phyloP scores from a whole-genome alignment of 92 coral and sea anemone species.

The Galaxea fascicularis region DNA sequence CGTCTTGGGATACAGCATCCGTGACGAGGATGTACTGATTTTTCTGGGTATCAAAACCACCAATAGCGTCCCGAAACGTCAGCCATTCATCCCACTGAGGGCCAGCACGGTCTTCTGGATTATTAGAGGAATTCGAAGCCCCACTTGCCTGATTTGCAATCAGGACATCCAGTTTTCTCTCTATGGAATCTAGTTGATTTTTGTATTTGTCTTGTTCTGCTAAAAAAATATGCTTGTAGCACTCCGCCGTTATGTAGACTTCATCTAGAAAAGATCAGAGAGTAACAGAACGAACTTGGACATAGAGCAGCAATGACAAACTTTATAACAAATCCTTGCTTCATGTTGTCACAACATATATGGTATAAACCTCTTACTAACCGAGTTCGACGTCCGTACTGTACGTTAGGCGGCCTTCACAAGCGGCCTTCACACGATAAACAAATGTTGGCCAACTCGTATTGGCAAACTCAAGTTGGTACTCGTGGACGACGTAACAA shows the following conservation, averaged over 20 bases:
- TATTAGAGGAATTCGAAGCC: not conserved
- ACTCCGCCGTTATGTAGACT: not conserved
- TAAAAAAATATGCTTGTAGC: conserved; percentile 19
- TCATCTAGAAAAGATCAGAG: conserved; percentile 15
- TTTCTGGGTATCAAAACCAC: conserved; percentile 65
- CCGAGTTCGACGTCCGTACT: no score
- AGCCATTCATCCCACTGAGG: conserved; percentile 84
- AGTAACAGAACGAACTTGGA: no score
- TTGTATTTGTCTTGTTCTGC: conserved; percentile 24
- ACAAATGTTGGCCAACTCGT: no score
- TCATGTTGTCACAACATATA: no score
- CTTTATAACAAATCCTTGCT: no score
- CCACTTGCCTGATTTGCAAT: not conserved
- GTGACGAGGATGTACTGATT: conserved; percentile 81
- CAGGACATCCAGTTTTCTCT: conserved; percentile 9
- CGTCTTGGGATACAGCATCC: conserved; percentile 68
- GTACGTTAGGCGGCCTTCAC: no score
- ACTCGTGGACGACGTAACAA: no score
- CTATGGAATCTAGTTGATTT: conserved; percentile 15
- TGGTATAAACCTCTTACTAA: no score
- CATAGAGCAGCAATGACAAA: no score
- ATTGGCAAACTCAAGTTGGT: no score
- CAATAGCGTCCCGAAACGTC: conserved; percentile 57
- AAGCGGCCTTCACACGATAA: no score
- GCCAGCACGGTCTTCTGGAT: conserved; percentile 31